Base-by-base conservation (phyloP, 2,797 vertebrate genomes). In the Pampus argenteus region DNA sequence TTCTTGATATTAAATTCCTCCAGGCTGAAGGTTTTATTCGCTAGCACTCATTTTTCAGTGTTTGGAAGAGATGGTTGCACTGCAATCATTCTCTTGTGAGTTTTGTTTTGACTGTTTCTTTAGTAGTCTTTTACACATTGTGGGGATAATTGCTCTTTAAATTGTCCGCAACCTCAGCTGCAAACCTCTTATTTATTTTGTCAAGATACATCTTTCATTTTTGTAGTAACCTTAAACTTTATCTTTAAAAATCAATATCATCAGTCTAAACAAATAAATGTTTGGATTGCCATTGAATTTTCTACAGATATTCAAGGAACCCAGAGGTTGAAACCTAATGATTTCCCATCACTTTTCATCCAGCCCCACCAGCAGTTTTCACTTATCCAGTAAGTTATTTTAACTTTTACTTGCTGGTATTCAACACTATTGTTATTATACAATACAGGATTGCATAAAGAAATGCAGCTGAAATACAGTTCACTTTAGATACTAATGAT, bases 1-100 rank as follows among this genome's bases (percentile, higher is more conserved):
- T 77, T 82, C 65, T 77, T 50, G 49, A 78, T 85, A 76, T 83
- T 71, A 69, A 73, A 84, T 69, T 62, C 57, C 79, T 66, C 36
- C 74, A 8, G 66, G 66, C 67, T 40, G 47, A 54, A 7, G 9
- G 13, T 72, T 76, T 82, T 51, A 76, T 82, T 29, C 49, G 56
- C 55, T 61, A 25, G n/a, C 57, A 51, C 50, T 47, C 42, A 28
- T 61, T 72, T 72, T 75, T 29, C 58, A 31, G 9, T 18, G 22
- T 57, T 34, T 63, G 28, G 36, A 57, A 9, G 11, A 57, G 6
- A 6, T 14, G 29, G 52, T 9, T 23, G 0, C 22, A 23, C 48
- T 13, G n/a, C 23, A 61, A 6, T 70, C 55, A 34, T 50, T 71
- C 28, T 61, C 48, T 75, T 10, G 34, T 51, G 59, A 58, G 6